A percentile compares a stretch with the other conserved stretches of the same genome.
Evolutionary conservation across 2,113 vertebrate species (phyloP).

Genomic region (Petaurus breviceps): DNA sequence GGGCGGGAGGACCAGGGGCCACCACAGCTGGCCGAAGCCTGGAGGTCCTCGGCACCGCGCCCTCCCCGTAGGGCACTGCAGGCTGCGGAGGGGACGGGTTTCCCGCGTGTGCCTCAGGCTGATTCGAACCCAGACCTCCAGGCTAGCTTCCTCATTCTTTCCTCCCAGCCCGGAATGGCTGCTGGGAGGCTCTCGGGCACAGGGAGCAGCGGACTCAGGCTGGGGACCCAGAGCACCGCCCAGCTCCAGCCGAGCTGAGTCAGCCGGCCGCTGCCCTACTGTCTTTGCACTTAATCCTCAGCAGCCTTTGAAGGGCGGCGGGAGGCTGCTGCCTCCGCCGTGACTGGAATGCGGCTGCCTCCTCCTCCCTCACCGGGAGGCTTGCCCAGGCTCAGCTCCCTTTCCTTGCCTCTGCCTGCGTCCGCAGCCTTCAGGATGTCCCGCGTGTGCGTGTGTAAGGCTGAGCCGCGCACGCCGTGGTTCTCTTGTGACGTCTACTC

Average conservation of each 20-base stretch:
- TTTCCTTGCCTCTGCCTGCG: background rate
- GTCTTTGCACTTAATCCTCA: background rate
- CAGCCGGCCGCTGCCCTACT: background rate
- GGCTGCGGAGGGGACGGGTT: no score
- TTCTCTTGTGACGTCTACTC: no score
- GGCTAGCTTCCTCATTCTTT: no score
- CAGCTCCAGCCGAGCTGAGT: background rate
- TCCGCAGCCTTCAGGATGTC: background rate
- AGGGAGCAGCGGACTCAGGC: no score
- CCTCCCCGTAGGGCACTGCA: no score
- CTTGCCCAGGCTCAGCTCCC: background rate
- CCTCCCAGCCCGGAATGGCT: background rate
- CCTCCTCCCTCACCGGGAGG: background rate
- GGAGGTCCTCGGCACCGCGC: no score
- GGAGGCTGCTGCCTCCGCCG: background rate
- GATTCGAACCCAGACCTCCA: no score
- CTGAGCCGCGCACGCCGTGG: no score
- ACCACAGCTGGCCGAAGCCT: no score
- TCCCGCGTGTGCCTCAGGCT: no score
- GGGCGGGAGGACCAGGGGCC: no score
- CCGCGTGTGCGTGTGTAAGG: background rate
- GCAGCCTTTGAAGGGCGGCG: background rate
- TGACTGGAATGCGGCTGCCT: no score
- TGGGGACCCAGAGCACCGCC: background rate
- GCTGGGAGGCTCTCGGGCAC: background rate